A percentile compares a stretch with the other conserved stretches of the same genome.
These are phyloP conservation scores for Microcebus jonahi DNA, from an alignment of 2,113 vertebrate genomes.

Conservation along the genomic window DNA sequence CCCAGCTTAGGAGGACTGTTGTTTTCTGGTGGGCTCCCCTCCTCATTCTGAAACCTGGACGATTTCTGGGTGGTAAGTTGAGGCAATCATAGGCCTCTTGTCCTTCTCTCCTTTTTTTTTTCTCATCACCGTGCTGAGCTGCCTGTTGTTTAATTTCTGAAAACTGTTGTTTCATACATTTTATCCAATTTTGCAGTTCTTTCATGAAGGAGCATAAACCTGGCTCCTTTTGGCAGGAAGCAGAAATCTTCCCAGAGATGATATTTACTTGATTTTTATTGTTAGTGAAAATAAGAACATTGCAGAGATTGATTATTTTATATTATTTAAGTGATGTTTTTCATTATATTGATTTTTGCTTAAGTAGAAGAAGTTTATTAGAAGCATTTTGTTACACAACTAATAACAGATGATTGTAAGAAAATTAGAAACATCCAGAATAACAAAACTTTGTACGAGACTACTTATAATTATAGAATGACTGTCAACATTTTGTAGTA, in stretches of 20 bases:
- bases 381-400: not conserved
- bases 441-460: not conserved
- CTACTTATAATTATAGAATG: not conserved
- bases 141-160: not conserved
- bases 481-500: not conserved
- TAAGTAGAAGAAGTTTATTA: not conserved
- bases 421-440: not conserved
- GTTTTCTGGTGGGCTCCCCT: fast-evolving
- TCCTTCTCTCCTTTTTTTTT: not conserved
- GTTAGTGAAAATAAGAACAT: not conserved
- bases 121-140: not conserved
- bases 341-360: not conserved
- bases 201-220: not conserved
- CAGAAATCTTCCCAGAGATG: not conserved
- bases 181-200: not conserved
- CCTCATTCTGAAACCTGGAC: not conserved
- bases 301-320: not conserved
- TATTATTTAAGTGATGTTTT: not conserved
- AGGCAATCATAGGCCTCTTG: not conserved
- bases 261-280: not conserved
- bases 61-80: not conserved
- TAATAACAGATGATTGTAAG: not conserved
- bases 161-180: not conserved
- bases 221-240: not conserved
- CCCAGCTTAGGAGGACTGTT: not conserved